Conservation (phyloP, 2,113 vertebrate genomes). For the Mobula hypostoma region DNA sequence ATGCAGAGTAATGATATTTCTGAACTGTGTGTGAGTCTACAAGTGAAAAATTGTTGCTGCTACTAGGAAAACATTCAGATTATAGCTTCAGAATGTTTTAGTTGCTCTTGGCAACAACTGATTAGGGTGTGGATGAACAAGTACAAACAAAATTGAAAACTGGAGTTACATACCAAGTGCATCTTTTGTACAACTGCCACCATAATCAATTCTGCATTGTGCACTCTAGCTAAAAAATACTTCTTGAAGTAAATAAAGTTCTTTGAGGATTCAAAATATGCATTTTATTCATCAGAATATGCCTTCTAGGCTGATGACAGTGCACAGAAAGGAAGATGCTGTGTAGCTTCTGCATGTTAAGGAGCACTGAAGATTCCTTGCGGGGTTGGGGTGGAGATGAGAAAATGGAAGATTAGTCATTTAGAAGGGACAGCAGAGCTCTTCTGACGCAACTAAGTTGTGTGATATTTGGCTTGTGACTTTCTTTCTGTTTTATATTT, state of each 20-base stretch:
- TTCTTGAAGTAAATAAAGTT: neutral
- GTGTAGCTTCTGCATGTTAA: neutral
- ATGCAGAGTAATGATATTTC: neutral
- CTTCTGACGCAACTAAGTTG: neutral
- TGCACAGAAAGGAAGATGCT: neutral
- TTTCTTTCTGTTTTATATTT: neutral
- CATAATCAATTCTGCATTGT: no score
- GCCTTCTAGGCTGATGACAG: no score
- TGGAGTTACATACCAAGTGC: neutral
- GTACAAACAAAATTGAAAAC: neutral
- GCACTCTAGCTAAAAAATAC: neutral
- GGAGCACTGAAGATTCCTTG: neutral
- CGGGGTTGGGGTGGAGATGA: neutral
- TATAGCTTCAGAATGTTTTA: neutral
- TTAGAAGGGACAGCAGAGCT: neutral
- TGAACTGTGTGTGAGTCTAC: neutral
- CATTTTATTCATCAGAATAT: neutral
- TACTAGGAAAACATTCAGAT: neutral
- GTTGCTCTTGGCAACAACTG: neutral
- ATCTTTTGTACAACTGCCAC: neutral
- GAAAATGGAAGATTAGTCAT: neutral
- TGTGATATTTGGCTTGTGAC: neutral
- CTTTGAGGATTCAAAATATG: neutral
- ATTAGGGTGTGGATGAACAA: neutral
- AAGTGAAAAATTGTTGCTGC: neutral